Conservation (phyloP, 1,140 invertebrate species). For the Bombus waltoni region DNA sequence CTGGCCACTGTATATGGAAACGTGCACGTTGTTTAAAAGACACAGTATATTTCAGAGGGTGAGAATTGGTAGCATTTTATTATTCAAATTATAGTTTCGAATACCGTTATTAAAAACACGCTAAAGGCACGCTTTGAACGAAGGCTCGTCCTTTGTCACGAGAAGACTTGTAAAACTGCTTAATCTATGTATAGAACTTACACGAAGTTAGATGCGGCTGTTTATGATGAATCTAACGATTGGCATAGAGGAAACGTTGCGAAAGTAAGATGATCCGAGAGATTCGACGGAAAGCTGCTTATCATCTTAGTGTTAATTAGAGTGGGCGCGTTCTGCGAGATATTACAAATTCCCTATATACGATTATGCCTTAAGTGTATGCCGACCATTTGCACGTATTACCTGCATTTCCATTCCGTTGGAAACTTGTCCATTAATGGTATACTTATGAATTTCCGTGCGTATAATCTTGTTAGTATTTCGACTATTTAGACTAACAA, state of each 20-base stretch:
- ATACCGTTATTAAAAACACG: neutral
- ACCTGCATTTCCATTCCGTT: neutral
- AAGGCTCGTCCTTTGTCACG: neutral
- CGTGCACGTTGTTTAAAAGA: too few species aligned
- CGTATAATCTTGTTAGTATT: neutral
- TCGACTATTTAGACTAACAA: neutral
- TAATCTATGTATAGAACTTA: neutral
- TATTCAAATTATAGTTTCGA: too few species aligned
- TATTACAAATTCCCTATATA: neutral
- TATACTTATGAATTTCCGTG: too few species aligned
- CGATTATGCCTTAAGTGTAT: too few species aligned
- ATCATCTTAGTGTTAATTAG: slow-evolving; percentile 25
- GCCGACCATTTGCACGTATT: neutral
- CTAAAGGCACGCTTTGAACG: neutral
- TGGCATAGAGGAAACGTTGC: slow-evolving; percentile 17
- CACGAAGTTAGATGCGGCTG: neutral
- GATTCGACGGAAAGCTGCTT: slow-evolving; percentile 11
- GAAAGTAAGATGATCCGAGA: slow-evolving; percentile 15
- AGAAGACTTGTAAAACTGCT: neutral
- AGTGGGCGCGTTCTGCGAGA: neutral
- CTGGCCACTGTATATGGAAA: too few species aligned
- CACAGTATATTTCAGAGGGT: too few species aligned
- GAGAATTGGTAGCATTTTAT: too few species aligned
- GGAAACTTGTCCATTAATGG: neutral
- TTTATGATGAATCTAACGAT: neutral